Conservation (phyloP, 2,888 invertebrate species). For the Drosophila merina region DNA sequence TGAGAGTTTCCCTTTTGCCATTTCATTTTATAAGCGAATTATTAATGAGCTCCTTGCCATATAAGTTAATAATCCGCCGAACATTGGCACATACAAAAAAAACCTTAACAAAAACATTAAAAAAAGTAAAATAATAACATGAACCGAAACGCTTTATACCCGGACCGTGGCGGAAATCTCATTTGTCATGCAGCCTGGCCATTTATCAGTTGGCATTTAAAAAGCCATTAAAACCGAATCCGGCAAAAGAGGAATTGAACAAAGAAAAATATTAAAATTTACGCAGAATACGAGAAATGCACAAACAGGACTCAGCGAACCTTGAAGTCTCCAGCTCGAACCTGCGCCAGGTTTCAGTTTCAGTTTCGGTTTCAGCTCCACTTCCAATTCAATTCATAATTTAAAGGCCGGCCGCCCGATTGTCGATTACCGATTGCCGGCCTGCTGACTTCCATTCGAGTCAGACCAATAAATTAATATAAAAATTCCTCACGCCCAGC, state of each 20-base stretch:
- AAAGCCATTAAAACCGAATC: constrained; percentile 80
- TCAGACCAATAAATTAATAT: constrained; percentile 78
- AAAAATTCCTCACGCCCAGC: constrained; percentile 82
- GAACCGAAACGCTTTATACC: constrained; percentile 49
- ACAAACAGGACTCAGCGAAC: constrained; percentile 25
- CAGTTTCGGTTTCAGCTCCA: constrained; percentile 31
- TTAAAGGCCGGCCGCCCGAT: constrained; percentile 60
- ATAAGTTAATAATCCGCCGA: constrained; percentile 54
- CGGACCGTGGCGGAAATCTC: constrained; percentile 60
- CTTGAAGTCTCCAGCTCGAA: constrained; percentile 17
- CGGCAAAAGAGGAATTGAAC: constrained; percentile 52
- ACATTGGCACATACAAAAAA: constrained; percentile 22
- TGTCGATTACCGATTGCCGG: constrained; percentile 20
- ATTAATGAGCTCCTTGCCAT: constrained; percentile 61
- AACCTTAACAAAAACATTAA: not conserved
- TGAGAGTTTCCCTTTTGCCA: constrained; percentile 31
- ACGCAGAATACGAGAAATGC: constrained; percentile 43
- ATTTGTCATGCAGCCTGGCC: constrained; percentile 75
- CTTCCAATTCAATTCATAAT: constrained; percentile 73
- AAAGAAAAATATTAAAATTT: constrained; percentile 16
- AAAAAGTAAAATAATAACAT: not conserved
- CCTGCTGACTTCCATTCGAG: constrained; percentile 32
- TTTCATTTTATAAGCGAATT: constrained; percentile 51
- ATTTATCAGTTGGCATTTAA: constrained; percentile 80
- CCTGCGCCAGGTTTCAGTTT: constrained; percentile 22